A percentile compares a stretch with the other conserved stretches of the same genome.
These are phyloP conservation scores for Strigamia transsilvanica DNA, from an alignment of 2,888 invertebrate genomes.

Conservation along the genomic window DNA sequence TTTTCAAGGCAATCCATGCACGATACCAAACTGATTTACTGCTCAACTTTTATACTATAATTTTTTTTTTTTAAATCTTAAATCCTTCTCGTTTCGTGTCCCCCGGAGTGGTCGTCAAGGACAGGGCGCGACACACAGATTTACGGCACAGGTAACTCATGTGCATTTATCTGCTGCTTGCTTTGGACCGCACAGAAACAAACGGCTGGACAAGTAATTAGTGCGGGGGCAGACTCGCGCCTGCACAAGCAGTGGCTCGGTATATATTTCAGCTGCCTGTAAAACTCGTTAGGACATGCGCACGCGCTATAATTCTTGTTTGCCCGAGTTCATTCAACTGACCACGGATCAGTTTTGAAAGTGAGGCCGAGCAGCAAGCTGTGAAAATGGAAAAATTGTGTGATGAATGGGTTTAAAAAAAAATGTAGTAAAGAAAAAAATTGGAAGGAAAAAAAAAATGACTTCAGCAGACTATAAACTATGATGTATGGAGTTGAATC, in stretches of 20 bases:
- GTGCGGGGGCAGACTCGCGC: slow-evolving; percentile 16
- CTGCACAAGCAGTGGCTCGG: slow-evolving; percentile 12
- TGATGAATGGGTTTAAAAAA: neutral
- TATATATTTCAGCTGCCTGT: neutral
- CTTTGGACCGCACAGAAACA: slow-evolving; percentile 17
- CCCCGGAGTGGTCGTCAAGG: slow-evolving; percentile 27
- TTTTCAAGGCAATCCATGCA: slow-evolving; percentile 23
- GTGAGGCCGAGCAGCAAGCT: neutral
- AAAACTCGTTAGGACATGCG: neutral
- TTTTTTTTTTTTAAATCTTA: slow-evolving; percentile 25
- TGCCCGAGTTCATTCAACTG: slow-evolving; percentile 7
- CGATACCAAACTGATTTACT: slow-evolving; percentile 12
- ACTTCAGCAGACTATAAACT: neutral
- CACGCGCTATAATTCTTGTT: neutral
- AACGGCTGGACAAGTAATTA: slow-evolving; percentile 22
- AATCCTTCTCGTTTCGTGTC: slow-evolving; percentile 23
- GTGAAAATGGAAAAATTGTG: slow-evolving; percentile 6
- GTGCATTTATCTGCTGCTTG: slow-evolving; percentile 16
- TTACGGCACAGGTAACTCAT: slow-evolving; percentile 23
- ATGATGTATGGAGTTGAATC: neutral
- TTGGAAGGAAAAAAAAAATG: neutral
- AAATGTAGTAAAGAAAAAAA: neutral
- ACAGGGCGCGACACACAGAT: slow-evolving; percentile 38
- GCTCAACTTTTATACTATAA: neutral
- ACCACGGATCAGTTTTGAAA: neutral